A percentile compares a stretch with the other conserved stretches of the same genome.
Conservation (phyloP, 2,888 invertebrate genomes). For the Amiota minor region DNA sequence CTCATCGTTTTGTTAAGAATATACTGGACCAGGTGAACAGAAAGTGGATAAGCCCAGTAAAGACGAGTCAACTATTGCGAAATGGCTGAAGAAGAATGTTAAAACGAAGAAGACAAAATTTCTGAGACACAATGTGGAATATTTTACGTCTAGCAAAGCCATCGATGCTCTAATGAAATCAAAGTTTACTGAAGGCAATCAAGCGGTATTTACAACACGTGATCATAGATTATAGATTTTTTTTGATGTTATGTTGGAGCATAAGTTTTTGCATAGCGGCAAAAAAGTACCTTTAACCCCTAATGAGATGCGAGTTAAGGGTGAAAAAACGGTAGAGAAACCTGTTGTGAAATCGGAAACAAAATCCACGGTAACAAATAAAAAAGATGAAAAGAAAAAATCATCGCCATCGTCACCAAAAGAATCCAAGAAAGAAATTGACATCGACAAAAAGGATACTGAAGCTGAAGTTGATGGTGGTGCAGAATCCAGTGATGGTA, state of each 20-base stretch:
- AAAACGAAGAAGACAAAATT: constrained; percentile 97
- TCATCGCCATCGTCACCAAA: constrained; percentile 29
- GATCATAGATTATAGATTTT: constrained; percentile 86
- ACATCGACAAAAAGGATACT: constrained; percentile 46
- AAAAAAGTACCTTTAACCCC: constrained; percentile 81
- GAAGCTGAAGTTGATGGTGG: constrained; percentile 53
- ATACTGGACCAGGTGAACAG: constrained; percentile 74
- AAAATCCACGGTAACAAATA: constrained; percentile 35
- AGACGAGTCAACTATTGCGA: constrained; percentile 93
- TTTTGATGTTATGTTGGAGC: constrained; percentile 87
- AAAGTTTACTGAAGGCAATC: constrained; percentile 86
- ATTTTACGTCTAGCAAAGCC: constrained; percentile 93
- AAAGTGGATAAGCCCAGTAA: constrained; percentile 85
- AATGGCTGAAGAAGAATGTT: constrained; percentile 94
- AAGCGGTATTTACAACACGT: constrained; percentile 85
- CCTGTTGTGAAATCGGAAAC: constrained; percentile 34
- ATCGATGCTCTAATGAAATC: constrained; percentile 93
- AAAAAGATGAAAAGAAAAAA: constrained; percentile 53
- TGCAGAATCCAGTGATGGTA: constrained; percentile 35
- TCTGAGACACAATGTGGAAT: constrained; percentile 95
- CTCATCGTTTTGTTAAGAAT: constrained; percentile 67
- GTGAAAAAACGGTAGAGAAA: constrained; percentile 41
- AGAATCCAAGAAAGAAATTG: constrained; percentile 62
- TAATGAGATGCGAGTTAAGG: constrained; percentile 65
- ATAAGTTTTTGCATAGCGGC: constrained; percentile 96